Conservation (phyloP, 1,140 invertebrate genomes). For the Argopecten irradians region DNA sequence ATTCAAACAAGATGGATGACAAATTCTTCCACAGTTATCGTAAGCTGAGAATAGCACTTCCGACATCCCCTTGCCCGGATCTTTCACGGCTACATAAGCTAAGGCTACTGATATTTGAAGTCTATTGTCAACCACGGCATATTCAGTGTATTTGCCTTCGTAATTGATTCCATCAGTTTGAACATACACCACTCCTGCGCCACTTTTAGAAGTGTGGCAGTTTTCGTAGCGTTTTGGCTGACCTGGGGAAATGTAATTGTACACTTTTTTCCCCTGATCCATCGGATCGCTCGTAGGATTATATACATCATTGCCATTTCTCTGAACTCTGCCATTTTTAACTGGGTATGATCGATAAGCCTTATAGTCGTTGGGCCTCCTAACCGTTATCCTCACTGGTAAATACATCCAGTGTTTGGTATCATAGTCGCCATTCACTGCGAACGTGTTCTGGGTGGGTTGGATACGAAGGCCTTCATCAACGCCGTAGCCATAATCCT, state of each 20-base stretch:
- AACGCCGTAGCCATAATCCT: background rate
- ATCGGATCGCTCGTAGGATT: constrained; percentile 28
- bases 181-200: constrained; percentile 65
- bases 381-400: constrained; percentile 64
- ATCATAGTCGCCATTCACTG: constrained; percentile 64
- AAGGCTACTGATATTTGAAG: constrained; percentile 66
- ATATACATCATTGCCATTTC: constrained; percentile 60
- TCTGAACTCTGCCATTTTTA: constrained; percentile 54
- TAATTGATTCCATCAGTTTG: constrained; percentile 68
- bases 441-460: constrained; percentile 66
- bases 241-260: constrained; percentile 36
- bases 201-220: constrained; percentile 48
- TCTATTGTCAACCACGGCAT: constrained; percentile 67
- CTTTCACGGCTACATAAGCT: constrained; percentile 67
- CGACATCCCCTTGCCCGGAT: constrained; percentile 44
- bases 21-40: constrained; percentile 69
- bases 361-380: constrained; percentile 60
- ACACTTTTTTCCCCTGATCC: background rate
- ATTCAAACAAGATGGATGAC: constrained; percentile 64
- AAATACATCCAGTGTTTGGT: constrained; percentile 67
- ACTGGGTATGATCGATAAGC: constrained; percentile 64
- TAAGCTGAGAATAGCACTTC: constrained; percentile 63
- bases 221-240: constrained; percentile 41
- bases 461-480: constrained; percentile 27
- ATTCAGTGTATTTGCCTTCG: constrained; percentile 68